A percentile compares a stretch with the other conserved stretches of the same genome.
Conservation (phyloP, 92 coral and sea anemone genomes). For the Epizoanthus stellaris region DNA sequence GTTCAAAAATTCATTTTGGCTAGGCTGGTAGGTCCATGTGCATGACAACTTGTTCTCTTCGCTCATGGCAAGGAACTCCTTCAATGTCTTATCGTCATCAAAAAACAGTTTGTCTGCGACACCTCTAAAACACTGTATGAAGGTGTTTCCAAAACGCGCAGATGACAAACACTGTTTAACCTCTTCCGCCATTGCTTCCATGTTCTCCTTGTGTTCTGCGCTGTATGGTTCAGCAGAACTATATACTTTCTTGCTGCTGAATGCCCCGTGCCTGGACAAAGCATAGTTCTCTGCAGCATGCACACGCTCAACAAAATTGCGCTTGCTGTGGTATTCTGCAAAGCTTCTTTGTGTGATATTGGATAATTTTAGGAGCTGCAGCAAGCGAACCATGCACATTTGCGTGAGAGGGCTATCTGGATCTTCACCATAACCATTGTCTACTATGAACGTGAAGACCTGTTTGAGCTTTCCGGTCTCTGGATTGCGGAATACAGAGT, state of each 20-base stretch:
- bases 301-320: slow-evolving; percentile 66
- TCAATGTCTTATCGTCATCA: slow-evolving; percentile 60
- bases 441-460: slow-evolving; percentile 50
- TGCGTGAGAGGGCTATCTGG: slow-evolving; percentile 68
- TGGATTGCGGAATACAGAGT: slow-evolving; percentile 11
- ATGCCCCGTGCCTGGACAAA: slow-evolving; percentile 65
- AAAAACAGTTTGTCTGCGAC: slow-evolving; percentile 41
- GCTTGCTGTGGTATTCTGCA: slow-evolving; percentile 70
- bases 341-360: slow-evolving; percentile 47
- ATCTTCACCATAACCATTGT: slow-evolving; percentile 64
- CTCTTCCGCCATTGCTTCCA: slow-evolving; percentile 63
- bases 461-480: slow-evolving; percentile 31
- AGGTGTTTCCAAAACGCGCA: slow-evolving; percentile 52
- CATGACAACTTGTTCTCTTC: slow-evolving; percentile 61
- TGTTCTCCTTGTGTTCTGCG: slow-evolving; percentile 56
- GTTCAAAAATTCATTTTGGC: background rate
- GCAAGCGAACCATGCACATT: slow-evolving; percentile 63
- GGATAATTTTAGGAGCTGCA: slow-evolving; percentile 25
- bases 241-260: slow-evolving; percentile 47
- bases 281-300: slow-evolving; percentile 70
- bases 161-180: slow-evolving; percentile 46
- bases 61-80: slow-evolving; percentile 42
- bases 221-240: slow-evolving; percentile 40
- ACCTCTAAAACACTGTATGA: slow-evolving; percentile 56
- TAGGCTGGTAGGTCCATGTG: slow-evolving; percentile 50